Evolutionary conservation across 2,888 invertebrate genomes (phyloP).

Genomic region (Plutella xylostella): DNA sequence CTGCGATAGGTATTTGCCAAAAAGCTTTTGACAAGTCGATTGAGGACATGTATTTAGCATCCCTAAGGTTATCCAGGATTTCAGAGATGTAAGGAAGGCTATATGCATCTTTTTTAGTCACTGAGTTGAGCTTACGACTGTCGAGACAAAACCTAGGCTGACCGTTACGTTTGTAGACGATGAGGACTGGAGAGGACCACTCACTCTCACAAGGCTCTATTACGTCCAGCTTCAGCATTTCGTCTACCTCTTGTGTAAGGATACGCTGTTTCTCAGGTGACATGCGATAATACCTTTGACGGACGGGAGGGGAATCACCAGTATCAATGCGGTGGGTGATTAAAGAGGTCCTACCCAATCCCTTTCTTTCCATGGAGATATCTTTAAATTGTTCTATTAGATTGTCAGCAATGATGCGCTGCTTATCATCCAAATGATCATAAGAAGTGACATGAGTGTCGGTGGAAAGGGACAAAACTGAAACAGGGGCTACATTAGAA

Average conservation of each 20-base stretch:
- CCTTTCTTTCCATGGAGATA: conserved; percentile 16
- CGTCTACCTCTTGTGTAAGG: conserved; percentile 6
- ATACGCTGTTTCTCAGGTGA: conserved; percentile 21
- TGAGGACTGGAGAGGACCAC: conserved; percentile 20
- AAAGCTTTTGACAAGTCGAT: conserved; percentile 19
- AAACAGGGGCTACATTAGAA: background rate
- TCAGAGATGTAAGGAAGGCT: conserved; percentile 20
- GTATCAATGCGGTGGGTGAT: conserved; percentile 6
- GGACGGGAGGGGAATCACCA: conserved; percentile 4
- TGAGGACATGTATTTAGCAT: conserved; percentile 19
- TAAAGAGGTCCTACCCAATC: conserved; percentile 14
- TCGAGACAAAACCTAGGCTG: conserved; percentile 17
- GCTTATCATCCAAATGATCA: background rate
- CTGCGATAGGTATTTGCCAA: conserved; percentile 8
- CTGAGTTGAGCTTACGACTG: conserved; percentile 16
- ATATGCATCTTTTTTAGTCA: conserved; percentile 16
- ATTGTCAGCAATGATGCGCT: conserved; percentile 1
- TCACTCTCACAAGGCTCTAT: conserved; percentile 21
- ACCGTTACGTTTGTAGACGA: conserved; percentile 15
- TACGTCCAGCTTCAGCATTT: conserved; percentile 14
- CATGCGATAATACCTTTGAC: conserved; percentile 18
- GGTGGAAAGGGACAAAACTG: background rate
- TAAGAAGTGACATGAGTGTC: background rate
- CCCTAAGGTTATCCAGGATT: conserved; percentile 22
- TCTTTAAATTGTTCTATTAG: conserved; percentile 14